These are phyloP conservation scores for Silurus asotus DNA, from an alignment of 2,113 vertebrate species.

Conservation along the genomic window DNA sequence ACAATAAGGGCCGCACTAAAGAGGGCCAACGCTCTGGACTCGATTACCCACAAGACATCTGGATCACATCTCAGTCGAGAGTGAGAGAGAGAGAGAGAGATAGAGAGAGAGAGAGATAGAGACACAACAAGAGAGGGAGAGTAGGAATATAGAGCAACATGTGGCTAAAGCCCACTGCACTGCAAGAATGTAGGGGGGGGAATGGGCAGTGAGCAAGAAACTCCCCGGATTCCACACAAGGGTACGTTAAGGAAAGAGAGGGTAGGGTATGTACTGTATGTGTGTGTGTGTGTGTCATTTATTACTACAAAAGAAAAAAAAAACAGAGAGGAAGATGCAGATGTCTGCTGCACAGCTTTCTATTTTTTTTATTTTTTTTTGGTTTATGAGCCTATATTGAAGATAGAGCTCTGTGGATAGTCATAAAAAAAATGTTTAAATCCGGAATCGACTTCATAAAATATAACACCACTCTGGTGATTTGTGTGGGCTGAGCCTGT, in stretches of 20 bases:
- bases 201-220: constrained; percentile 15
- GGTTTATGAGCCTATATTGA: neutral
- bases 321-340: neutral
- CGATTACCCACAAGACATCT: constrained; percentile 81
- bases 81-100: neutral
- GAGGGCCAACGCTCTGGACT: constrained; percentile 79
- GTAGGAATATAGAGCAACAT: constrained; percentile 69
- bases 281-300: neutral
- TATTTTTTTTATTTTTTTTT: neutral
- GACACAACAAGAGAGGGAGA: too few relatives aligned
- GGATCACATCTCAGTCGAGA: constrained; percentile 75
- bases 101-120: too few relatives aligned
- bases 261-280: neutral
- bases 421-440: neutral
- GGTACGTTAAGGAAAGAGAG: constrained; percentile 20
- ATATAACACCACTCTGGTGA: neutral
- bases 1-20: constrained; percentile 70
- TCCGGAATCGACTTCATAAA: neutral
- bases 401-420: neutral
- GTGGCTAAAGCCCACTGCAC: constrained; percentile 60
- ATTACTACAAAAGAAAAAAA: neutral
- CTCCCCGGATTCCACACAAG: constrained; percentile 33
- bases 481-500: neutral
- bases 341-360: neutral
- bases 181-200: constrained; percentile 55